Base-by-base conservation (phyloP, 2,797 vertebrate species). In the Pagetopsis macropterus region DNA sequence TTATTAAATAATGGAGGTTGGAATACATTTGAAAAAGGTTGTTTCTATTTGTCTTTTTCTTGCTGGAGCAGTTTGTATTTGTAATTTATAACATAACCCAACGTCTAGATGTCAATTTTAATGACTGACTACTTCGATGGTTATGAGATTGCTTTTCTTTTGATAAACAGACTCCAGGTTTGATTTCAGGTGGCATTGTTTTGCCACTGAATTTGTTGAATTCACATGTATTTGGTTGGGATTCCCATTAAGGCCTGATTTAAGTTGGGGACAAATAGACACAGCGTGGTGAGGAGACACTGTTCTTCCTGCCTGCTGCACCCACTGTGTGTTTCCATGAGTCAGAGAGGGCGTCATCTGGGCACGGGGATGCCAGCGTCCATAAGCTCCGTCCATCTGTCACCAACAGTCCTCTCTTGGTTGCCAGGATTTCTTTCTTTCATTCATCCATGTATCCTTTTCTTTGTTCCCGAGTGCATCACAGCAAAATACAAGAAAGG, bases 361-460 rank as follows among this genome's bases (percentile, higher is more conserved):
- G 78, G 55, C 60, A 12, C 9, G 3, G 55, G 48, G 61, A 84
- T 80, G 89, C 86, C 84, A 88, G 31, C 45, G 56, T 81, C 80
- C 88, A 83, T 80, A 86, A 82, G 84, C 82, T 87, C 48, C 4
- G 77, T 84, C 90, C 90, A 91, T 91, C 88, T 89, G 87, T 88
- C 88, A 70, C 79, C 77, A 74, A 56, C 55, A 56, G 72, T 83
- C 65, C 75, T 71, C 54, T 76, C 64, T 68, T 63, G 59, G 52
- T 44, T 54, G 11, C 23, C 65, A 48, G 62, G 33, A 3, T 41
- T 48, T 40, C 56, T 65, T 55, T 70, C 57, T 71, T 54, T 70
- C 19, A 65, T 76, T 66, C 50, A 43, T 68, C 58, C 12, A 37
- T 54, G 48, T 65, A 37, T 68, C 58, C 12, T 31, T 54, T 51